Percentiles rank a stretch among this genome's conserved stretches.
These are phyloP conservation scores for Leucoma salicis DNA, from an alignment of 2,888 invertebrate species.

Conservation along the genomic window DNA sequence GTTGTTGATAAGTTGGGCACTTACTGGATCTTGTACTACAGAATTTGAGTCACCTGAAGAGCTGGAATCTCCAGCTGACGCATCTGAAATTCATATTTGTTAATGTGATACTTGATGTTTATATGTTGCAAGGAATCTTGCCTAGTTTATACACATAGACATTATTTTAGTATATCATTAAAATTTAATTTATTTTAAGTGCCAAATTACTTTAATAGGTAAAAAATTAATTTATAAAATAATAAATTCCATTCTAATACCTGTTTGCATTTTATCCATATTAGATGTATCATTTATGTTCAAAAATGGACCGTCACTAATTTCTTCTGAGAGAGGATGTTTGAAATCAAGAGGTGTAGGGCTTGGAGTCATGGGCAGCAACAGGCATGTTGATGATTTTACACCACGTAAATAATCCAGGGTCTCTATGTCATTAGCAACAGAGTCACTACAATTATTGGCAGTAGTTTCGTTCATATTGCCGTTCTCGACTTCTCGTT, in stretches of 20 bases:
- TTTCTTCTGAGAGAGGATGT: slow-evolving; percentile 82
- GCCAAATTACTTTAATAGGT: too few relatives aligned
- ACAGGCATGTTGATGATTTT: slow-evolving; percentile 85
- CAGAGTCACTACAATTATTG: slow-evolving; percentile 43
- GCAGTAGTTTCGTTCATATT: slow-evolving; percentile 65
- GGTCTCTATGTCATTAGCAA: slow-evolving; percentile 55
- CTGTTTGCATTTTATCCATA: slow-evolving; percentile 58
- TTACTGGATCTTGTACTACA: slow-evolving; percentile 76
- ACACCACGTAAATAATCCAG: slow-evolving; percentile 81
- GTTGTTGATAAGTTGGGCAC: slow-evolving; percentile 78
- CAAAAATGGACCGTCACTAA: slow-evolving; percentile 70
- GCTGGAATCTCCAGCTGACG: slow-evolving; percentile 70
- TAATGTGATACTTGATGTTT: neutral
- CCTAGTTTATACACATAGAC: too few relatives aligned
- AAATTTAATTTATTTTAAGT: too few relatives aligned
- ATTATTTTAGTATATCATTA: too few relatives aligned
- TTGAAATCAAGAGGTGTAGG: slow-evolving; percentile 83
- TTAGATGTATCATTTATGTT: slow-evolving; percentile 57
- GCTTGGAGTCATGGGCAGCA: slow-evolving; percentile 82
- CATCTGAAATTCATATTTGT: slow-evolving; percentile 44
- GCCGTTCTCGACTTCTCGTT: slow-evolving; percentile 2
- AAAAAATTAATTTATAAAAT: neutral
- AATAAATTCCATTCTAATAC: too few relatives aligned
- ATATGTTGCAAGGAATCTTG: too few relatives aligned
- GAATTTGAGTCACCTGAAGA: slow-evolving; percentile 77